Evolutionary conservation across 2,113 vertebrate species (phyloP), one percentile per base, ranked within the genome.

Genomic region (Pseudorhombus dupliciocellatus): DNA sequence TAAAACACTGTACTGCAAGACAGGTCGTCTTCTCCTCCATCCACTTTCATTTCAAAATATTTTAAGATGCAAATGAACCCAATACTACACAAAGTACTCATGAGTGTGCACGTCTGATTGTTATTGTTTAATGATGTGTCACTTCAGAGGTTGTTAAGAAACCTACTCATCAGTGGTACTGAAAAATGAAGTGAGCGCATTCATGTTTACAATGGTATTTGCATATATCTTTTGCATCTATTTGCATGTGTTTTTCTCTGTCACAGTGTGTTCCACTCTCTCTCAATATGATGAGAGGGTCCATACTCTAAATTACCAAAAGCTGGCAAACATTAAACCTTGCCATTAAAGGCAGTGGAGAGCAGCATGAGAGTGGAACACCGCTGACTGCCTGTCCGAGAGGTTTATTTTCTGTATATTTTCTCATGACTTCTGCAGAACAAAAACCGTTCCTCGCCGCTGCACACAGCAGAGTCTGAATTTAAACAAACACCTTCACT

Each of bases 351-450:
- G 69, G 60, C 34, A 44, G 42, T 46, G 54, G 5, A 24, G n/a
- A 18, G 50, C 46, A 40, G 26, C 26, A 48, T n/a, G 59, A 46
- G 58, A 3, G n/a, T 4, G 7, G n/a, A 37, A 59, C 5, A 62
- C 18, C 42, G 21, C 18, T 34, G 53, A 57, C 42, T 2, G 61
- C 20, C 2, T 62, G 26, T 70, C 37, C 54, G 9, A 58, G 25
- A 20, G 52, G 58, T 80, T 77, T 57, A 62, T 75, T 61, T 75
- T 72, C 60, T 30, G 61, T 68, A 50, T 28, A 48, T 57, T 67
- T 59, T 75, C 64, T 70, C 69, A 66, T 48, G 66, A 54, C 42
- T 22, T 58, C 60, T 46, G 63, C 70, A 56, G 70, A 80, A 74
- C 25, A 34, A 61, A 74, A 80, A 71, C 56, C 22, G 42, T 46